Conservation (phyloP, 2,888 invertebrate species). For the Dendrolimus pini region DNA sequence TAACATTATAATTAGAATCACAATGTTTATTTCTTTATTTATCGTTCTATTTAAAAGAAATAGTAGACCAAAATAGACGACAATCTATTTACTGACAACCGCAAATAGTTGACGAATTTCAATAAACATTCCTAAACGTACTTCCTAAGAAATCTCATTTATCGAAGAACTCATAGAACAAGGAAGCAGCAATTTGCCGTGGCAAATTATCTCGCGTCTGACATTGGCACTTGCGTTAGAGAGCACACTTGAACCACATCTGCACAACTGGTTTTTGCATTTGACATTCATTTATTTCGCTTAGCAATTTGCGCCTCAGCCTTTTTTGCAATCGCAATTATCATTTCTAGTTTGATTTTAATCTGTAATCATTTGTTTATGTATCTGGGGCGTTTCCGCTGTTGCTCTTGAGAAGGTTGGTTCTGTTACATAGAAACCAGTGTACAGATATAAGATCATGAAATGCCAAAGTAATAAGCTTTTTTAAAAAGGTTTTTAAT, state of each 20-base stretch:
- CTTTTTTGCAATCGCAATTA: neutral
- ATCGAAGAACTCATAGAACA: slow-evolving; percentile 2
- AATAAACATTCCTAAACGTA: neutral
- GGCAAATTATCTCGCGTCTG: slow-evolving; percentile 13
- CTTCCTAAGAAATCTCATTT: neutral
- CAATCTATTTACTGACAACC: no score
- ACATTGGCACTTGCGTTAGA: neutral
- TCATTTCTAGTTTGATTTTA: neutral
- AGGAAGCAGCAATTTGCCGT: slow-evolving; percentile 15
- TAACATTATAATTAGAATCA: no score
- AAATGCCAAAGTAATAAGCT: no score
- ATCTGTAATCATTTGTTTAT: neutral
- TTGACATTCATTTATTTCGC: neutral
- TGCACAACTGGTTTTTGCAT: neutral
- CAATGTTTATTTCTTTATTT: no score
- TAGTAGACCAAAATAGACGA: no score
- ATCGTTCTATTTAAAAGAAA: no score
- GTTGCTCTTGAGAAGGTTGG: no score
- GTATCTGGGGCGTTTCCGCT: no score
- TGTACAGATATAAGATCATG: no score
- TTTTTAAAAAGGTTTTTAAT: no score
- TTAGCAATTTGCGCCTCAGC: neutral
- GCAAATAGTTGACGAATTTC: neutral
- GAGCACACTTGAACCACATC: slow-evolving; percentile 2
- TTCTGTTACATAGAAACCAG: no score